A percentile compares a stretch with the other conserved stretches of the same genome.
These are phyloP conservation scores for Pterocles burchelli DNA, from an alignment of 2,113 vertebrate species.

Conservation along the genomic window DNA sequence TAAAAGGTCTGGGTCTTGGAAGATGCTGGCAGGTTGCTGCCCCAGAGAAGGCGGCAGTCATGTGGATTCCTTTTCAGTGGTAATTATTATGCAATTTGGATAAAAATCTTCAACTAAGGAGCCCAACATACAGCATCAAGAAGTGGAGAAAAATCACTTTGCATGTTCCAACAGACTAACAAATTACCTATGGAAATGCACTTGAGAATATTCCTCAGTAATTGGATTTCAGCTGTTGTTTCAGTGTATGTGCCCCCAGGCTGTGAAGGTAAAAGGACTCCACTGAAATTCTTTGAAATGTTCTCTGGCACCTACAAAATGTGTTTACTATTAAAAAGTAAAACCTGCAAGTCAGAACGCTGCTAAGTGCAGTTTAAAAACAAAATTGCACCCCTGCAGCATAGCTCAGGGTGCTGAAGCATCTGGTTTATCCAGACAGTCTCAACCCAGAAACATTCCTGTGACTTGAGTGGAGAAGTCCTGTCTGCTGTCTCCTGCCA, in stretches of 20 bases:
- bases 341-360: conserved; percentile 62
- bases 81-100: conserved; percentile 1
- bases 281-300: conserved; percentile 64
- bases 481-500: background rate
- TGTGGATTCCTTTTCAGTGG: background rate
- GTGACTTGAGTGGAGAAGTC: background rate
- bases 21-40: background rate
- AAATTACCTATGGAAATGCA: conserved; percentile 73
- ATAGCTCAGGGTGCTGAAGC: background rate
- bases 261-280: conserved; percentile 55
- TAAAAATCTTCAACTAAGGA: background rate
- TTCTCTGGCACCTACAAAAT: conserved; percentile 58
- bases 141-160: conserved; percentile 60
- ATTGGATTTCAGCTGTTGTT: conserved; percentile 71
- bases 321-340: conserved; percentile 66
- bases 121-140: background rate
- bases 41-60: background rate
- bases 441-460: conserved; percentile 3
- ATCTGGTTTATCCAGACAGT: conserved; percentile 27
- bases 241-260: conserved; percentile 39
- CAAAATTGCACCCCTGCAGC: conserved; percentile 50
- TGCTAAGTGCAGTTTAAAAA: conserved; percentile 28
- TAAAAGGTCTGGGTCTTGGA: background rate
- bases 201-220: conserved; percentile 67
- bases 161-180: conserved; percentile 67